Evolutionary conservation across 2,888 invertebrate species (phyloP), one percentile per base, ranked within the genome.

Genomic region (Sphinx pinastri): DNA sequence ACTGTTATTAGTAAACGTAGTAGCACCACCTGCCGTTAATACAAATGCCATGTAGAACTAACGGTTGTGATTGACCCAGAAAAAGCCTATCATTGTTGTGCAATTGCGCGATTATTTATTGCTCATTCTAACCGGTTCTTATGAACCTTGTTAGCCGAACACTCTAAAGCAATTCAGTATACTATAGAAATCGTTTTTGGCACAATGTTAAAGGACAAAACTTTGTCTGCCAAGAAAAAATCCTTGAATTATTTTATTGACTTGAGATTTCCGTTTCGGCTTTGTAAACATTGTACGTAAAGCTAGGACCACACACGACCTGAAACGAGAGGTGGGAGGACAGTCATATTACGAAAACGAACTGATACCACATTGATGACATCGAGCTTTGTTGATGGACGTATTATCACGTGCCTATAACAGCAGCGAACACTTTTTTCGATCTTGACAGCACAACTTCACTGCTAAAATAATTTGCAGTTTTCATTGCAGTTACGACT

Each of bases 41-140:
- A 45, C 6, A 19, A 10, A 47, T 19, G 60, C 47, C 60, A 47
- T 19, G 60, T 47, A 6, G 19, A 16, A 47, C 47, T 16, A 45
- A 63, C 60, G 12, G 16, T 63, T 47, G 16, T 47, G 47, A 47
- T 47, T 63, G 60, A 63, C 60, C 16, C 45, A 47, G 16, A 63
- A 47, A 47, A 47, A 47, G 12, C 1, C 5, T 13, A 49, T 63
- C 49, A 13, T 47, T 63, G 19, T 63, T 49, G 63, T 2, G 19
- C 19, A 63, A 63, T 13, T 6, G 13, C 13, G 19, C 13, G 47
- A 19, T 49, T 19, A 49, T 19, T 49, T 49, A 49, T 63, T 63
- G 63, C 13, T 49, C 13, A 19, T 13, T 11, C 47, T n/a, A 63
- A 63, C 60, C n/a, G 16, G 60, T 19, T 63, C 19, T 19, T 47